A percentile compares a stretch with the other conserved stretches of the same genome.
phyloP scores from a whole-genome alignment of 2,888 invertebrate species.

The Eurois occulta region DNA sequence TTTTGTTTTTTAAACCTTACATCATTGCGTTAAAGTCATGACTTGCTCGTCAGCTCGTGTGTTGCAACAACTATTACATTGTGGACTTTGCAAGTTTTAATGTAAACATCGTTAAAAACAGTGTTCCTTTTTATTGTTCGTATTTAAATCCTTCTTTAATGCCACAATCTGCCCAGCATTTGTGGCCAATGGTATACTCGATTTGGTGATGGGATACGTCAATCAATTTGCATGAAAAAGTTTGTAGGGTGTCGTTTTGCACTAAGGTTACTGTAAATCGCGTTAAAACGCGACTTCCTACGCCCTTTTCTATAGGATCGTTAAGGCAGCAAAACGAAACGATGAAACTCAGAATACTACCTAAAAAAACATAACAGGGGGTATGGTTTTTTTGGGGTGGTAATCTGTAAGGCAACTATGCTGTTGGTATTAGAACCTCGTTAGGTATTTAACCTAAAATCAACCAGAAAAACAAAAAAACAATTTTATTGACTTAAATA shows the following conservation, averaged over 20 bases:
- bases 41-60: too few species aligned
- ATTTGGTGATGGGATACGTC: background rate
- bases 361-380: background rate
- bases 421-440: background rate
- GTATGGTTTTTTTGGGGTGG: background rate
- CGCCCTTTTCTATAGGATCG: background rate
- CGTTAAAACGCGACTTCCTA: background rate
- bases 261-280: background rate
- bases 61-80: too few species aligned
- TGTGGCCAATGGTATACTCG: background rate
- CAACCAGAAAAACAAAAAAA: background rate
- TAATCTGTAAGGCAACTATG: background rate
- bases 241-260: background rate
- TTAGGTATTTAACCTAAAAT: background rate
- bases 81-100: too few species aligned
- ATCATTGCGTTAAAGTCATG: too few species aligned
- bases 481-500: background rate
- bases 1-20: too few species aligned
- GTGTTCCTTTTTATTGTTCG: background rate
- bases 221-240: constrained; percentile 10
- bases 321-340: background rate
- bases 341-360: background rate
- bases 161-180: background rate
- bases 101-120: too few species aligned
- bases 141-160: background rate